These are phyloP conservation scores for Goniozus legneri DNA, from an alignment of 1,140 invertebrate species.

Conservation along the genomic window DNA sequence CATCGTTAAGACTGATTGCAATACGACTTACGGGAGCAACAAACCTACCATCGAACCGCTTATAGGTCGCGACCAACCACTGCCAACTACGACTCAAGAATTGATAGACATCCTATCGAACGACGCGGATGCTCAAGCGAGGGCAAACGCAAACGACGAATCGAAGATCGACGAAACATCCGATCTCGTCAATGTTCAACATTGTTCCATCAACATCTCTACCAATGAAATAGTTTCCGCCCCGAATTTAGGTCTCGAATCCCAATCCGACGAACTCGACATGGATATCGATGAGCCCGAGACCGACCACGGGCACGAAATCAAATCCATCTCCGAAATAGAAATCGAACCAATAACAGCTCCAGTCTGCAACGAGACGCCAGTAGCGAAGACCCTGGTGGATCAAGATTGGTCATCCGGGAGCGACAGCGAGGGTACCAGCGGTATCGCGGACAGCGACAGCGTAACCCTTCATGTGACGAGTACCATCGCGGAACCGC, in stretches of 20 bases:
- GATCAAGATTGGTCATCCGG: slow-evolving; percentile 54
- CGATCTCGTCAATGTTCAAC: slow-evolving; percentile 44
- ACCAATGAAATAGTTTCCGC: slow-evolving; percentile 34
- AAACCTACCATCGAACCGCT: slow-evolving; percentile 40
- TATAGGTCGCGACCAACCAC: slow-evolving; percentile 41
- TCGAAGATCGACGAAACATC: slow-evolving; percentile 32
- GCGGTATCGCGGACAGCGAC: slow-evolving; percentile 30
- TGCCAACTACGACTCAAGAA: slow-evolving; percentile 49
- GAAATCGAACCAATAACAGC: slow-evolving; percentile 12
- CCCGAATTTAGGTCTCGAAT: slow-evolving; percentile 10
- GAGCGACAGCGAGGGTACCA: slow-evolving; percentile 46
- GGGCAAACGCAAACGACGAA: slow-evolving; percentile 30
- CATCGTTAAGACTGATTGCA: slow-evolving; percentile 52
- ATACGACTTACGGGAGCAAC: slow-evolving; percentile 27
- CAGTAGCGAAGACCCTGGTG: slow-evolving; percentile 38
- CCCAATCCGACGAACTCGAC: neutral
- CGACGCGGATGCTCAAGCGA: slow-evolving; percentile 32
- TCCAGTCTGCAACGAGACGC: slow-evolving; percentile 21
- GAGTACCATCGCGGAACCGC: slow-evolving; percentile 22
- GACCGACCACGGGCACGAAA: slow-evolving; percentile 26
- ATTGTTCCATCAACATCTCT: slow-evolving; percentile 51
- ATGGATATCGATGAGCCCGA: slow-evolving; percentile 36
- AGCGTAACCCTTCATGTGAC: slow-evolving; percentile 17
- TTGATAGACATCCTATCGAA: slow-evolving; percentile 48
- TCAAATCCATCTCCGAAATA: slow-evolving; percentile 1